These are phyloP conservation scores for Hydrophis major DNA, from an alignment of 2,797 vertebrate species.

Conservation along the genomic window DNA sequence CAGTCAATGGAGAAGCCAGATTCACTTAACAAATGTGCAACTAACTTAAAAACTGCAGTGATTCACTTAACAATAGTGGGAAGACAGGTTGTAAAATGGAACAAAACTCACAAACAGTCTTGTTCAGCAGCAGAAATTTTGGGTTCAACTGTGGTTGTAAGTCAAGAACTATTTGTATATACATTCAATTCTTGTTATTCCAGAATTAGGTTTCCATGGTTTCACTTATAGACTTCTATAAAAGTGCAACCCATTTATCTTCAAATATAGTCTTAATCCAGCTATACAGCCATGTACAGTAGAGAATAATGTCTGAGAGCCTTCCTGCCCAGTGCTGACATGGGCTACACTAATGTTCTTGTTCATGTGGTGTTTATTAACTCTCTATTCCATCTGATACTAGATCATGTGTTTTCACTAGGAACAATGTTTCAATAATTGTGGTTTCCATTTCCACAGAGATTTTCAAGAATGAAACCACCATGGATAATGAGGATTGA, in stretches of 20 bases:
- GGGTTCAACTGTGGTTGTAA: background rate
- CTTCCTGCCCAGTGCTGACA: background rate
- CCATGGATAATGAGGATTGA: background rate
- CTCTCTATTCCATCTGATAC: background rate
- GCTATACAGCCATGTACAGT: background rate
- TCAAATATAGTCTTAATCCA: background rate
- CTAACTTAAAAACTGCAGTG: background rate
- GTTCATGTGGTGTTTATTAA: background rate
- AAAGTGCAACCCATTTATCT: background rate
- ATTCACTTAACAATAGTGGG: background rate
- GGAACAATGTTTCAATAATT: background rate
- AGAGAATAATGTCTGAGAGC: background rate
- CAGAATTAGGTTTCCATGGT: background rate
- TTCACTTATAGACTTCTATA: background rate
- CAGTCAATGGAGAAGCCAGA: background rate
- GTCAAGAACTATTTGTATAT: background rate
- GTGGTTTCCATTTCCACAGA: background rate
- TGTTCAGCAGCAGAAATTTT: background rate
- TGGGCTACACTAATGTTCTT: background rate
- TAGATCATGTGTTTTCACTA: background rate
- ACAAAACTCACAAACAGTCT: background rate
- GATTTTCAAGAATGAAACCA: background rate
- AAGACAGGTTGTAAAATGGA: background rate
- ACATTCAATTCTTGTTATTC: background rate
- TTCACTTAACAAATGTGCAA: background rate